A percentile compares a stretch with the other conserved stretches of the same genome.
phyloP scores from a whole-genome alignment of 2,888 invertebrate species.

The Folsomia manolachei region DNA sequence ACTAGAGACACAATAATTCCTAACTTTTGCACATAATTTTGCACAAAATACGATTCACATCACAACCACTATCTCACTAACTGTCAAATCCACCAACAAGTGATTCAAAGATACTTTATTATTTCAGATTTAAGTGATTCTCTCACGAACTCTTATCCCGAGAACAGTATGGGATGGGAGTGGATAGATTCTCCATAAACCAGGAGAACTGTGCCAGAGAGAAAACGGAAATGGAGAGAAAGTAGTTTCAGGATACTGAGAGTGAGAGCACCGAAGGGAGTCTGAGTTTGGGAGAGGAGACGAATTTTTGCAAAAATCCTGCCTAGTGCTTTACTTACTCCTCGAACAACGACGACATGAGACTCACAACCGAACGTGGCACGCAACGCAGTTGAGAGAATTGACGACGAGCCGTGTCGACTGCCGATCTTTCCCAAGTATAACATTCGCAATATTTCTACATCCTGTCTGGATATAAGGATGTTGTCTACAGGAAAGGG shows the following conservation, averaged over 20 bases:
- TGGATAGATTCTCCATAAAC: not conserved
- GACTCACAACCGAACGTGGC: not conserved
- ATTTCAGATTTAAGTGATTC: not conserved
- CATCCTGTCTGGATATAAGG: no score
- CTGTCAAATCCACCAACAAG: no score
- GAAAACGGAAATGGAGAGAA: not conserved
- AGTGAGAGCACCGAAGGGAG: not conserved
- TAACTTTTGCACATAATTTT: no score
- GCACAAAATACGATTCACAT: no score
- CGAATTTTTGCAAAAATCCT: constrained; percentile 4
- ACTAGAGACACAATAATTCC: no score
- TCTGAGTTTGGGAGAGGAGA: not conserved
- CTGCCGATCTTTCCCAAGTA: constrained; percentile 3
- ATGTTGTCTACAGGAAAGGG: not conserved
- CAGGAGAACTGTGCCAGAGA: not conserved
- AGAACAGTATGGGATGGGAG: not conserved
- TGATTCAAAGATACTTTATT: no score
- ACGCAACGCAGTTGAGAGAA: not conserved
- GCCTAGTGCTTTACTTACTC: not conserved
- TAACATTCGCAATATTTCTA: not conserved
- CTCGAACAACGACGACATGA: not conserved
- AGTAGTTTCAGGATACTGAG: not conserved
- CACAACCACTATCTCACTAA: no score
- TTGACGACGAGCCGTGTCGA: constrained; percentile 11
- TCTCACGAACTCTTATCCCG: not conserved